A percentile compares a stretch with the other conserved stretches of the same genome.
These are phyloP conservation scores for Tyto alba DNA, from an alignment of 2,113 vertebrate genomes.

Conservation along the genomic window DNA sequence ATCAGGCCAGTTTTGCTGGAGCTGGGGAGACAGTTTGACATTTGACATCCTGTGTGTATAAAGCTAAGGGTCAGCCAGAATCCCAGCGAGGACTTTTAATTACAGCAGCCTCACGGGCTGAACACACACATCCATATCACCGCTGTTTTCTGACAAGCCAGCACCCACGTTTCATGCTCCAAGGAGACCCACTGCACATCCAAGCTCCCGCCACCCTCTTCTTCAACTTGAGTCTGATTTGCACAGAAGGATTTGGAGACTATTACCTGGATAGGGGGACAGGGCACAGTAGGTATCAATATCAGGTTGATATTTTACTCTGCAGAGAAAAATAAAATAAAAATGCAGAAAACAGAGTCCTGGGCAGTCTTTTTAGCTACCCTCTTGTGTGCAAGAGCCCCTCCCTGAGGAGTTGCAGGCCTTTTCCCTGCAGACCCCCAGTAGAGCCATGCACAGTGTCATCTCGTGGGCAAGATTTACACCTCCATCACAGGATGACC, in stretches of 20 bases:
- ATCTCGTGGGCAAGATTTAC: background rate
- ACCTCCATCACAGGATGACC: background rate
- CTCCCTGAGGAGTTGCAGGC: background rate
- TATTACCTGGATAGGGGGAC: background rate
- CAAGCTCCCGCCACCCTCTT: background rate
- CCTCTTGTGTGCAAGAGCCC: background rate
- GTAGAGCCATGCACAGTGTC: background rate
- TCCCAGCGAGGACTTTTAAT: background rate
- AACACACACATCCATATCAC: background rate
- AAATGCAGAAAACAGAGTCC: background rate
- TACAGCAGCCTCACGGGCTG: background rate
- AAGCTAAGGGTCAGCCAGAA: slow-evolving; percentile 1
- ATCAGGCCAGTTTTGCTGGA: background rate
- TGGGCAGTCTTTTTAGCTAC: background rate
- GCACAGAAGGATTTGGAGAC: background rate
- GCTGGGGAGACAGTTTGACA: slow-evolving; percentile 10
- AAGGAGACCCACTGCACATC: background rate
- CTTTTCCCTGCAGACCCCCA: background rate
- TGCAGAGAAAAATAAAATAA: background rate
- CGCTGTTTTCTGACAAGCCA: background rate
- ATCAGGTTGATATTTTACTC: background rate
- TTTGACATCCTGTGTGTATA: background rate
- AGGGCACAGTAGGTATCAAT: background rate
- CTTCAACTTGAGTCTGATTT: background rate
- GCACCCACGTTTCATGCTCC: background rate